Conservation (phyloP, 2,797 vertebrate species). For the Lindbergichthys nudifrons region DNA sequence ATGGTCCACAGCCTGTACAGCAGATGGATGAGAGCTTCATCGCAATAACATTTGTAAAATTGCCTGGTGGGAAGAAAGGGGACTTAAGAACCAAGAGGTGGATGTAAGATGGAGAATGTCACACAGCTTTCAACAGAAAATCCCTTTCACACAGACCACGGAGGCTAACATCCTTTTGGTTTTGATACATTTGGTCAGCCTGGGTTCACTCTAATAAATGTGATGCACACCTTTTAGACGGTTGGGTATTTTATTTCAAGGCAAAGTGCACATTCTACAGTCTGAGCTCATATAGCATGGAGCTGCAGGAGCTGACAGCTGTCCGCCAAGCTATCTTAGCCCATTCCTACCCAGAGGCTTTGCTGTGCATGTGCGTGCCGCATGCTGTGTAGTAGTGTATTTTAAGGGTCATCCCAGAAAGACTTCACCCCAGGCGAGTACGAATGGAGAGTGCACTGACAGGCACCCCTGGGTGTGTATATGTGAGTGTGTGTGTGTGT, state of each 20-base stretch:
- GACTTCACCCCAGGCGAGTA: constrained; percentile 57
- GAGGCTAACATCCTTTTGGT: neutral
- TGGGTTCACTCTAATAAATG: neutral
- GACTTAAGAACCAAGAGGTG: constrained; percentile 23
- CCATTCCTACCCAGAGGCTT: constrained; percentile 46
- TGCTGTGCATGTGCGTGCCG: constrained; percentile 49
- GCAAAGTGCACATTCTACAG: constrained; percentile 1
- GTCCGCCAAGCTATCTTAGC: constrained; percentile 62
- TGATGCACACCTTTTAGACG: neutral
- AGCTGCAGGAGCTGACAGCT: constrained; percentile 68
- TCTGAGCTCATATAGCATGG: constrained; percentile 24
- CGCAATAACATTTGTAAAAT: constrained; percentile 32
- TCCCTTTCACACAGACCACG: neutral
- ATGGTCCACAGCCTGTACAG: constrained; percentile 35
- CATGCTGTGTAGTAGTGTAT: constrained; percentile 65
- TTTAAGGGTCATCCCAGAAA: constrained; percentile 74
- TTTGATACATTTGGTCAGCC: constrained; percentile 1
- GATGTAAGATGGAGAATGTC: constrained; percentile 9
- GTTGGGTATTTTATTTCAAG: constrained; percentile 26
- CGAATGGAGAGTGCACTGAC: constrained; percentile 63
- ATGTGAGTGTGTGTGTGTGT: constrained; percentile 21
- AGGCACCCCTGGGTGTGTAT: constrained; percentile 63
- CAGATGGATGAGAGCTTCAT: constrained; percentile 35
- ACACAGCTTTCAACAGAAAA: constrained; percentile 4
- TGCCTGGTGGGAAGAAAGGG: constrained; percentile 13